These are phyloP conservation scores for Leptobrachium ailaonicum DNA, from an alignment of 2,113 vertebrate genomes.

Conservation along the genomic window DNA sequence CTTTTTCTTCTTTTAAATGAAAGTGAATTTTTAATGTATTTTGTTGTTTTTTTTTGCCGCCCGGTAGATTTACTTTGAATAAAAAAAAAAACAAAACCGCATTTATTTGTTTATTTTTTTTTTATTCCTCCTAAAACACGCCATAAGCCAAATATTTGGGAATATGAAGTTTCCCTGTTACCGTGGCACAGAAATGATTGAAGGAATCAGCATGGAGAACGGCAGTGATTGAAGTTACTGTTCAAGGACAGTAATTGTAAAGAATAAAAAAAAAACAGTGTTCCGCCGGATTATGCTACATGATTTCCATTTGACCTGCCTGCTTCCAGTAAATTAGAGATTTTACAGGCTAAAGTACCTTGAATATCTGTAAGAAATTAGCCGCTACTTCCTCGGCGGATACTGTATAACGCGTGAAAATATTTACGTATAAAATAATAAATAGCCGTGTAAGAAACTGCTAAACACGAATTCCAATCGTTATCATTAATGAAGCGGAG, in stretches of 20 bases:
- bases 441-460: background rate
- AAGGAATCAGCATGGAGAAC: background rate
- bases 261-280: background rate
- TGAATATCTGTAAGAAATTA: background rate
- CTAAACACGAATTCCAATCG: background rate
- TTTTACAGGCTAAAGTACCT: constrained; percentile 5
- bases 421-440: background rate
- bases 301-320: background rate
- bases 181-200: background rate
- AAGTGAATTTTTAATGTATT: background rate
- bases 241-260: constrained; percentile 15
- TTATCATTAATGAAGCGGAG: too few relatives aligned
- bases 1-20: constrained; percentile 15
- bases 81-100: background rate
- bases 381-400: background rate
- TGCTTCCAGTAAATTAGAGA: constrained; percentile 20
- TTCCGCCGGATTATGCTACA: background rate
- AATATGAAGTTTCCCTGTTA: constrained; percentile 4
- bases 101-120: background rate
- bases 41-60: background rate
- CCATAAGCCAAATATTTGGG: constrained; percentile 3
- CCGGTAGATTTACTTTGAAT: constrained; percentile 10
- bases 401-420: background rate
- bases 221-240: background rate
- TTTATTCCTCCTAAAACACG: constrained; percentile 22